Conservation (phyloP, 2,888 invertebrate genomes). For the Andrena flavipes region DNA sequence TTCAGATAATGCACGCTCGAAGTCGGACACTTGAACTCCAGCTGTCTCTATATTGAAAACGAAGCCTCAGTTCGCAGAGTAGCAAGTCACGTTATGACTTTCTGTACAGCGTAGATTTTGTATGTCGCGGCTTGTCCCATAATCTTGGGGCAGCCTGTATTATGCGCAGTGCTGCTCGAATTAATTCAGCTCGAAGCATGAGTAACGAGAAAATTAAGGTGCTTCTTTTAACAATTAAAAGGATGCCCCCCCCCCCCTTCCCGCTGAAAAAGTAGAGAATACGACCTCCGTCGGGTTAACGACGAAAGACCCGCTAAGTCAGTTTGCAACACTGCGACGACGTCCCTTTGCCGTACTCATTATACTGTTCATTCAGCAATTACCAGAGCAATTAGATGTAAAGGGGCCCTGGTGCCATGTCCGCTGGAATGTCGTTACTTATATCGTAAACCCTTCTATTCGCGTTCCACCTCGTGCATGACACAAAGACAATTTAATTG, state of each 20-base stretch:
- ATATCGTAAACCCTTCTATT: neutral
- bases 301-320: constrained; percentile 19
- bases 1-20: no score
- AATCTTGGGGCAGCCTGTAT: no score
- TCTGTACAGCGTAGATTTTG: no score
- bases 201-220: neutral
- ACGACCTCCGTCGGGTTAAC: neutral
- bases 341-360: constrained; percentile 26
- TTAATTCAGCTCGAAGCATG: neutral
- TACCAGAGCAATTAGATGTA: constrained; percentile 23
- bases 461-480: neutral
- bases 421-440: neutral
- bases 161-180: neutral
- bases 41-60: no score
- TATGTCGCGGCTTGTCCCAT: neutral
- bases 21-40: no score
- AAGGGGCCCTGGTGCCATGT: neutral
- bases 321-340: constrained; percentile 1
- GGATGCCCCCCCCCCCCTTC: neutral
- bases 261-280: neutral
- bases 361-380: constrained; percentile 16
- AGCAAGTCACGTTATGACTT: no score
- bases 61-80: no score
- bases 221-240: constrained; percentile 4
- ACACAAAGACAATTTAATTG: neutral